These are phyloP conservation scores for Atlantisia rogersi DNA, from an alignment of 2,113 vertebrate genomes.

Conservation along the genomic window DNA sequence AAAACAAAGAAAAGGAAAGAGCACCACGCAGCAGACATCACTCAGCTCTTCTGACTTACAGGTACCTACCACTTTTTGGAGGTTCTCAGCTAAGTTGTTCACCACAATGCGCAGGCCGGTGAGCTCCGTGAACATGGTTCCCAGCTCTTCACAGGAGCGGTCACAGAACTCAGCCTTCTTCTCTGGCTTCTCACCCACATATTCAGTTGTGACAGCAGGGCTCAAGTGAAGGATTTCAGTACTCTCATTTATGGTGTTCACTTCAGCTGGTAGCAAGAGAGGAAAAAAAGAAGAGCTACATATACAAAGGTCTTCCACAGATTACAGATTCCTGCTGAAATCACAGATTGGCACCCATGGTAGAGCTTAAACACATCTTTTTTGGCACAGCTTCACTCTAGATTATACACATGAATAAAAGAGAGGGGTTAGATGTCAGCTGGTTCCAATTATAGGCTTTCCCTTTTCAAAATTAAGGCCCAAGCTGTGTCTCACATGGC, in stretches of 20 bases:
- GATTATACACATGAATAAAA: slow-evolving; percentile 53
- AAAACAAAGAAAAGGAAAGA: background rate
- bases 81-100: slow-evolving; percentile 89
- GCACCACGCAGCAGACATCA: background rate
- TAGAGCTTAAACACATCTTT: background rate
- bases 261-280: slow-evolving; percentile 78
- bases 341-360: background rate
- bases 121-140: slow-evolving; percentile 90
- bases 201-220: slow-evolving; percentile 81
- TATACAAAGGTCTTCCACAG: background rate
- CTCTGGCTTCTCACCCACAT: slow-evolving; percentile 80
- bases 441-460: slow-evolving; percentile 37
- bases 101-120: slow-evolving; percentile 89
- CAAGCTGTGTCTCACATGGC: background rate
- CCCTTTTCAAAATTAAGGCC: slow-evolving; percentile 15
- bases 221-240: slow-evolving; percentile 86
- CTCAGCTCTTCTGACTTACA: background rate
- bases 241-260: slow-evolving; percentile 85
- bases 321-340: slow-evolving; percentile 28
- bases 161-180: slow-evolving; percentile 85
- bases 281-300: background rate
- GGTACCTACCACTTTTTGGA: slow-evolving; percentile 91
- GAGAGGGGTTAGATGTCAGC: slow-evolving; percentile 1
- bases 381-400: slow-evolving; percentile 9
- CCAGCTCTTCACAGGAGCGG: slow-evolving; percentile 92